Base-by-base conservation (phyloP, 2,113 vertebrate species). In the Rousettus leschenaultii region DNA sequence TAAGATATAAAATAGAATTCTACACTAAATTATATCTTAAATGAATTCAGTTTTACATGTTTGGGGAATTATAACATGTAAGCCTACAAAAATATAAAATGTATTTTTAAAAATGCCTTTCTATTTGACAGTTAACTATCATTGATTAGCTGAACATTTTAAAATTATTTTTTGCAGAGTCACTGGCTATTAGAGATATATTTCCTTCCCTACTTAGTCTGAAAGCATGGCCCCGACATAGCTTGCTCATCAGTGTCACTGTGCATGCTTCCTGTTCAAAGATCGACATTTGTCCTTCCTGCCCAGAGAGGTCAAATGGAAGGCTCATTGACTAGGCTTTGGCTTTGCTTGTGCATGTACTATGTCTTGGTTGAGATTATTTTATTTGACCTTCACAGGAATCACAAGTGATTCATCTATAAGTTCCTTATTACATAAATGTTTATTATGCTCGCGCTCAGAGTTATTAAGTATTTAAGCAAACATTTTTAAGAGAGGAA, bases 1-100 rank as follows among this genome's bases (percentile, higher is more conserved):
- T 80, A 70, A 91, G 22, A 53, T 63, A 63, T 79, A 45, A 92
- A 70, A 84, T 84, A 13, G 6, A 93, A 57, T 74, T 80, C 45
- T 82, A 35, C 1, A 71, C 3, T 89, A 91, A 66, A n/a, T 75
- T 91, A 65, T 43, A 12, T 84, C 38, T 94, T 90, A 43, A 87
- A 19, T 79, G 5, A 74, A 43, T 75, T 88, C 73, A 78, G 5
- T 65, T 70, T 57, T 19, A 40, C 5, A 7, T 51, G 57, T 89
- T 61, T 91, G 33, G 53, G 8, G 33, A 90, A 89, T 40, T 65
- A 1, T 59, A 71, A 59, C 55, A 51, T 55, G 3, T 35, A 86
- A 26, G 1, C 11, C 45, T 90, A 21, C 59, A 45, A 96, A 96
- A 75, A 66, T 65, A 66, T 48, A n/a, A 75, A 33, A 13, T 68